These are phyloP conservation scores for Narcine bancroftii DNA, from an alignment of 2,113 vertebrate species.

Conservation along the genomic window DNA sequence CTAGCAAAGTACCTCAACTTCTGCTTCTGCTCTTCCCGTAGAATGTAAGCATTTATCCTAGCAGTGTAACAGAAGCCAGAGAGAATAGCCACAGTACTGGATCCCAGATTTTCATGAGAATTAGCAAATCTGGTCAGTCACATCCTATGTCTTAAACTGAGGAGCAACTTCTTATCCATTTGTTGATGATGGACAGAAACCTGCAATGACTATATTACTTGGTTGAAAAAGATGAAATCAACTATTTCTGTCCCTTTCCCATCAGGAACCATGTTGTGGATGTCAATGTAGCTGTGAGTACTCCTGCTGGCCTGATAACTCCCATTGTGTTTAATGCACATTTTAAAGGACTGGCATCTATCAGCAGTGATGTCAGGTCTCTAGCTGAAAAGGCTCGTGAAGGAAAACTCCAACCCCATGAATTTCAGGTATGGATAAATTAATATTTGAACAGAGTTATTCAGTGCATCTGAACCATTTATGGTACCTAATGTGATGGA, in stretches of 20 bases:
- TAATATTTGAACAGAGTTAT: neutral
- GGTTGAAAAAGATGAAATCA: neutral
- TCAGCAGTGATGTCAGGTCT: conserved; percentile 70
- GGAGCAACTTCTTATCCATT: neutral
- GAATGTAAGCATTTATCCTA: neutral
- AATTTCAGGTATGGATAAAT: conserved; percentile 84
- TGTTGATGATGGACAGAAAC: neutral
- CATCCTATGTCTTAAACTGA: neutral
- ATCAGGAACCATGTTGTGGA: conserved; percentile 93
- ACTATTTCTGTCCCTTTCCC: conserved; percentile 31
- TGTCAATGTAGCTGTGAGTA: conserved; percentile 85
- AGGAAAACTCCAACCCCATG: conserved; percentile 88
- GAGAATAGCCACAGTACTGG: too few relatives aligned
- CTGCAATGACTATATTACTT: neutral
- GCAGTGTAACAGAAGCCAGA: neutral
- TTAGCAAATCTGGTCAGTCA: neutral
- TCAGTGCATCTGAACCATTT: neutral
- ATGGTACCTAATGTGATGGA: neutral
- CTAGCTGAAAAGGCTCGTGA: conserved; percentile 82
- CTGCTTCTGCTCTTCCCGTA: neutral
- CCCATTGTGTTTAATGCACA: conserved; percentile 96
- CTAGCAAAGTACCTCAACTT: neutral
- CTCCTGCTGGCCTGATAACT: conserved; percentile 83
- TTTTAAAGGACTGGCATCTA: conserved; percentile 79
- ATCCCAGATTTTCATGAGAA: neutral